Evolutionary conservation across 2,888 invertebrate species (phyloP).

Genomic region (Drosophila algonquin): DNA sequence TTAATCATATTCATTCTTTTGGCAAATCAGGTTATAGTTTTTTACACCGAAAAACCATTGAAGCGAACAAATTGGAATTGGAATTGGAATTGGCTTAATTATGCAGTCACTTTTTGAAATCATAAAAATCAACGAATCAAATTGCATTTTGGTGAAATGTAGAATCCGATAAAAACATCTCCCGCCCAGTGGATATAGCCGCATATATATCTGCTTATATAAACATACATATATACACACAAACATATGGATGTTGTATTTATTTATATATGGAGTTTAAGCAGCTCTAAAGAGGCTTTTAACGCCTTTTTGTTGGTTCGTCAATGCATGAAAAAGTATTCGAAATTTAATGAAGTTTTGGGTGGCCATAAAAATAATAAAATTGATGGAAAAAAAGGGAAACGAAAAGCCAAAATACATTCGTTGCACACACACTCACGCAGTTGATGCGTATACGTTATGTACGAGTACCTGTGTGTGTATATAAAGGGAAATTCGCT

Average conservation of each 20-base stretch:
- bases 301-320: conserved; percentile 11
- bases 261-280: not conserved
- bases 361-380: too few relatives aligned
- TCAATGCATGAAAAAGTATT: conserved; percentile 55
- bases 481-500: conserved; percentile 31
- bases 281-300: not conserved
- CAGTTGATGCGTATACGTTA: conserved; percentile 17
- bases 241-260: not conserved
- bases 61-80: too few relatives aligned
- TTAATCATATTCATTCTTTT: not conserved
- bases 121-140: not conserved
- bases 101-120: not conserved
- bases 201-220: not conserved
- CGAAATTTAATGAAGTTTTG: conserved; percentile 67
- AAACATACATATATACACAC: not conserved
- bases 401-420: conserved; percentile 16
- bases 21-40: not conserved
- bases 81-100: not conserved
- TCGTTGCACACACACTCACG: conserved; percentile 2
- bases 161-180: too few relatives aligned
- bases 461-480: not conserved
- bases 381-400: conserved; percentile 12
- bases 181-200: too few relatives aligned
- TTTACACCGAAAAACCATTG: not conserved
- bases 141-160: not conserved